These are phyloP conservation scores for Umimayanthus kanabou DNA, from an alignment of 92 coral and sea anemone genomes.

Conservation along the genomic window DNA sequence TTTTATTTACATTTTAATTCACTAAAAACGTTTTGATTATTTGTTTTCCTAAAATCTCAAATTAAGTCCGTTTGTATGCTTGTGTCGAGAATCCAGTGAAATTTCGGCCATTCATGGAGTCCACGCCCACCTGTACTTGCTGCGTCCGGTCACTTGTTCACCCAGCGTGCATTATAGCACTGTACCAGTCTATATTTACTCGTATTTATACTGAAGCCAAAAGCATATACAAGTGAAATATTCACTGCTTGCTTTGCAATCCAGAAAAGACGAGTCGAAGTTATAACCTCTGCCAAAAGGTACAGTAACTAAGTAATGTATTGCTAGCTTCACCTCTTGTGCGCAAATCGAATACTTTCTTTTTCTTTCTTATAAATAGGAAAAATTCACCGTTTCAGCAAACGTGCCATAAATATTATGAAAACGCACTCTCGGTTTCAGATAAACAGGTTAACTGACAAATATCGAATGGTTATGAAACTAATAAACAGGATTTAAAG, in stretches of 20 bases:
- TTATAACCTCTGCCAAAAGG: background rate
- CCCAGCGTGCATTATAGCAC: background rate
- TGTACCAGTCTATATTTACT: background rate
- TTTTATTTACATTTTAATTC: constrained; percentile 9
- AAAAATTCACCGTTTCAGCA: background rate
- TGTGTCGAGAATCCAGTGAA: background rate
- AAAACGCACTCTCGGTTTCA: background rate
- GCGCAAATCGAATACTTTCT: no score
- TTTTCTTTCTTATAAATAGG: no score
- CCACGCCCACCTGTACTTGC: background rate
- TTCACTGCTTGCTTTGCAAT: background rate
- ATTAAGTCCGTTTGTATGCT: constrained; percentile 2
- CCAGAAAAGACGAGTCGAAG: background rate
- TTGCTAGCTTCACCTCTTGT: background rate
- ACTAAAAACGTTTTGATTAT: constrained; percentile 6
- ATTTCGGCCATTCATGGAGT: background rate
- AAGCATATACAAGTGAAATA: background rate
- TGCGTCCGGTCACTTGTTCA: constrained; percentile 15
- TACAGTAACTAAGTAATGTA: no score
- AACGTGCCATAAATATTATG: background rate
- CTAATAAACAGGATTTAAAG: background rate
- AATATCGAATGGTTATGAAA: background rate
- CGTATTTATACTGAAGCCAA: background rate
- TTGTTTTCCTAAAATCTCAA: background rate
- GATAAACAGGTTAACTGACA: background rate